Evolutionary conservation across 2,888 invertebrate species (phyloP), one percentile per base, ranked within the genome.

Genomic region (Mamestra brassicae): DNA sequence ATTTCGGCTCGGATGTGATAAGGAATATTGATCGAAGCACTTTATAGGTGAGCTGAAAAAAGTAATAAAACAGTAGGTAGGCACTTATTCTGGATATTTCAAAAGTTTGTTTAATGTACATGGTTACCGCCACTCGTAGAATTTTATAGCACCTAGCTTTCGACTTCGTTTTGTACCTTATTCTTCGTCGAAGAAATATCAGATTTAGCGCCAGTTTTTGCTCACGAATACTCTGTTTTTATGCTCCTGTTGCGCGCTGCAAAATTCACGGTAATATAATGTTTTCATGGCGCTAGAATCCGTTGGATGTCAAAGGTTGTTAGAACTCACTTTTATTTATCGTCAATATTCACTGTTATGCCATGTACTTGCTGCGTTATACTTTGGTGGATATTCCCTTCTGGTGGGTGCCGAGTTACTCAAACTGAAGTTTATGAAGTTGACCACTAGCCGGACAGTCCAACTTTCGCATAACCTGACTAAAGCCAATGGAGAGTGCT

Each of bases 91-190:
- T 67, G 78, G 68, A 82, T 83, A 80, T 78, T 81, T 79, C 70
- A 81, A 83, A 85, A 89, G 62, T 84, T 84, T 78, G 54, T 78
- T 81, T 84, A 78, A 81, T 81, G 69, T 78, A 78, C 65, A 76
- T 67, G 73, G 80, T 71, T 79, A 77, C 74, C 68, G 70, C 42
- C 71, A 62, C 76, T 78, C 76, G 70, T 85, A 68, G 62, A 71
- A 73, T 81, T 85, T 87, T 84, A 83, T 84, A 45, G 72, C 63
- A 63, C 36, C 13, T 52, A 58, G 61, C 11, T 64, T 64, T 71
- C 34, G 66, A 60, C 42, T 68, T 78, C 54, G 66, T 78, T 73
- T 73, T 52, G 36, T 47, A 52, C 42, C n/a, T 45, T 73, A 42
- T 60, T 69, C 50, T 73, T 72, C 10, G 5, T 55, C 4, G 54